These are phyloP conservation scores for Morinoia aosen DNA, from an alignment of 2,888 invertebrate species.

Conservation along the genomic window DNA sequence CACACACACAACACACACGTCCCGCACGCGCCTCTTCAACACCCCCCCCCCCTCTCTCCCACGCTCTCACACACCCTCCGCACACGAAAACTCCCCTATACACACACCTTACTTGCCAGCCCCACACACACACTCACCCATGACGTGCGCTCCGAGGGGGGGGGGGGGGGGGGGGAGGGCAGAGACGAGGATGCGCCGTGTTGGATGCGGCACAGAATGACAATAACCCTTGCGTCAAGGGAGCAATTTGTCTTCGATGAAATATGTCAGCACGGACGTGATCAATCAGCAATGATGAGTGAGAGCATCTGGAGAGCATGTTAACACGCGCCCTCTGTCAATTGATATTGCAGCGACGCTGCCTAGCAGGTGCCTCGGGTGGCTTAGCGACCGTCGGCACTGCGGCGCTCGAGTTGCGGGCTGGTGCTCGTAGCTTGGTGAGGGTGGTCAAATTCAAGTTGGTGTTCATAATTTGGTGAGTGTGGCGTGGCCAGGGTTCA, in stretches of 20 bases:
- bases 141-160: neutral
- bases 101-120: too few species aligned
- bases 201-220: neutral
- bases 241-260: neutral
- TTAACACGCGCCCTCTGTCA: constrained; percentile 18
- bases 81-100: too few species aligned
- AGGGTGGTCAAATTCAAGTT: too few species aligned
- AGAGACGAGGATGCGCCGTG: neutral
- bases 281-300: constrained; percentile 40
- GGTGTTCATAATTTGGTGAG: too few species aligned
- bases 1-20: too few species aligned
- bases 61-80: too few species aligned
- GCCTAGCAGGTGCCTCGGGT: neutral
- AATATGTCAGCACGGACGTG: neutral
- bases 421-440: too few species aligned
- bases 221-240: neutral
- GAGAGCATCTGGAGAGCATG: neutral
- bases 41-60: too few species aligned
- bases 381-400: neutral
- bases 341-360: neutral
- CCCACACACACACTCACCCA: neutral
- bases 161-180: neutral
- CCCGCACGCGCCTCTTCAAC: too few species aligned
- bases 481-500: too few species aligned
- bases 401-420: neutral